Evolutionary conservation across 2,113 vertebrate genomes (phyloP), one percentile per base, ranked within the genome.

Genomic region (Grantiella picta): DNA sequence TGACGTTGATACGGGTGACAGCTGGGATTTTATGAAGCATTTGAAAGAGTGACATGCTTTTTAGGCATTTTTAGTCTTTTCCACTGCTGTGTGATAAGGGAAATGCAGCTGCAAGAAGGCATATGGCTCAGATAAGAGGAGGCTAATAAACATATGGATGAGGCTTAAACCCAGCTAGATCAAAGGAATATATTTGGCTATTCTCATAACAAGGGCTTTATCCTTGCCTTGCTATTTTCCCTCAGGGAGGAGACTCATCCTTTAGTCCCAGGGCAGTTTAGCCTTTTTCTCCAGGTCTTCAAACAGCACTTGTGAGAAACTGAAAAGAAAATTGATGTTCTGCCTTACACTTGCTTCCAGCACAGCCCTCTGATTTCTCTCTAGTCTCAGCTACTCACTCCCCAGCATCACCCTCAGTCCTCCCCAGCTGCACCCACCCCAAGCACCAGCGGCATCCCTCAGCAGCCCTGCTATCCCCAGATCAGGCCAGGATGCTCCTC

Each of bases 101-200:
- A 85, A 92, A 92, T 70, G 31, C 75, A 94, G 75, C 68, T 94
- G 54, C 50, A 88, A 80, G 47, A 61, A 83, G 63, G 50, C 88
- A 86, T 54, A 53, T 47, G 79, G 79, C 76, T 92, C 54, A 95
- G 86, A 90, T 93, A 94, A 93, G 75, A 65, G 35, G 27, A 77
- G 28, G 42, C 59, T 96, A 83, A 90, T 92, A 94, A 96, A 77
- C 88, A 86, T 83, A 95, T 78, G 86, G 89, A 96, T 94, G 94
- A 86, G 72, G 27, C 78, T 93, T 90, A 88, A 94, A 86, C 35
- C 63, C 64, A 86, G 80, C 45, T 83, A 89, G 59, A 93, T 92
- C 79, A 95, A 95, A 96, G 54, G 76, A 92, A 93, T 89, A 45
- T 80, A 92, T 83, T 70, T 90, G 79, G 50, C 68, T 56, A 40